A percentile compares a stretch with the other conserved stretches of the same genome.
These are phyloP conservation scores for Mesocentrotus franciscanus DNA, from an alignment of 53 echinoderm and acorn worm species.

Conservation along the genomic window DNA sequence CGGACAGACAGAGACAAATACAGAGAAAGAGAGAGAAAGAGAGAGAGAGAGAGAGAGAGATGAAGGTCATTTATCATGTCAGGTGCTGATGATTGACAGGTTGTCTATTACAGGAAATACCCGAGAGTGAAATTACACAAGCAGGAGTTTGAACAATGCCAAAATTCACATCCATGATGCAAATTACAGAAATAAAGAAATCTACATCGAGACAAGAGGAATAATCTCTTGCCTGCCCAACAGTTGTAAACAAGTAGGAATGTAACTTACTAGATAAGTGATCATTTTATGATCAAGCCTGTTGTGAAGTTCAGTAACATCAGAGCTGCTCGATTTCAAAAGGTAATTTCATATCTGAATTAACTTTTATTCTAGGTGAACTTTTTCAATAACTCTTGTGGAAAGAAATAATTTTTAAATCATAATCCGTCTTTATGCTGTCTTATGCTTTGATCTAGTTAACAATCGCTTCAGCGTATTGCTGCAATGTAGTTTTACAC, in stretches of 20 bases:
- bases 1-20: no score
- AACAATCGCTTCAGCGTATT: no score
- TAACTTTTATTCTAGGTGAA: no score
- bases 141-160: neutral
- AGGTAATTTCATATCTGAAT: neutral
- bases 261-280: slow-evolving; percentile 6
- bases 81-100: neutral
- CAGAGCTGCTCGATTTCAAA: neutral
- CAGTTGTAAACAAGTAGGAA: slow-evolving; percentile 4
- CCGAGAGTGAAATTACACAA: neutral
- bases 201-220: neutral
- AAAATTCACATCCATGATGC: neutral
- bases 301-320: no score
- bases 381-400: no score
- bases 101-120: slow-evolving; percentile 30
- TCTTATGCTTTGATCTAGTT: no score
- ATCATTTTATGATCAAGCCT: no score
- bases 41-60: neutral
- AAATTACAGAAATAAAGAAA: neutral
- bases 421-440: no score
- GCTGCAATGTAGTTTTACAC: no score
- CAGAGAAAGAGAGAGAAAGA: neutral
- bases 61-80: neutral
- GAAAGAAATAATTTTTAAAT: no score
- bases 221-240: neutral